Conservation (phyloP, 2,113 vertebrate genomes). For the Irena cyanogastra region DNA sequence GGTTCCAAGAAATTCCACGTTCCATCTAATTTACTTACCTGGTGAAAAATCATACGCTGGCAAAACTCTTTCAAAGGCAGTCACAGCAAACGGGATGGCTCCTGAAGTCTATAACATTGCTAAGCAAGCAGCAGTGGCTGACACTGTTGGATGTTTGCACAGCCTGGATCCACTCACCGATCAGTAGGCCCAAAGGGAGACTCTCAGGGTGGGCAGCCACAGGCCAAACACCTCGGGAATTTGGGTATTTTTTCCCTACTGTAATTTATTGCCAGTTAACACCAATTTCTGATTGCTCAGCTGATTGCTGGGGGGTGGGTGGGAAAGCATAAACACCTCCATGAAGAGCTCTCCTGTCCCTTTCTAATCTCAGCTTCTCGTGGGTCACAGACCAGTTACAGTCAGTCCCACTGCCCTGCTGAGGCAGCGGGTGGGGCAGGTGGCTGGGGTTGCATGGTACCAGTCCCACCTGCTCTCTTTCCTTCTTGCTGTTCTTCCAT, state of each 20-base stretch:
- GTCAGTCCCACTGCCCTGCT: background rate
- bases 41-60: background rate
- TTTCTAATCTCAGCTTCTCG: background rate
- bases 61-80: background rate
- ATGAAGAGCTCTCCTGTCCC: background rate
- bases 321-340: background rate
- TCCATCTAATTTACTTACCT: background rate
- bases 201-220: background rate
- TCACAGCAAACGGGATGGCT: background rate
- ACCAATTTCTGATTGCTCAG: background rate
- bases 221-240: background rate
- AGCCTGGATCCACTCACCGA: accelerated
- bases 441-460: accelerated
- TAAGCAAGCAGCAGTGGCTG: background rate
- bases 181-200: background rate
- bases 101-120: background rate
- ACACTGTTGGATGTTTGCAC: background rate
- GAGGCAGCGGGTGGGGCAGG: accelerated
- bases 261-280: background rate
- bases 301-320: background rate
- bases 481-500: background rate
- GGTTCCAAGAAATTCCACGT: background rate
- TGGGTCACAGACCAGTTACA: accelerated
- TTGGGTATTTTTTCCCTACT: background rate
- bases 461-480: accelerated